These are phyloP conservation scores for Bugulina stolonifera DNA, from an alignment of 2,888 invertebrate species.

Conservation along the genomic window DNA sequence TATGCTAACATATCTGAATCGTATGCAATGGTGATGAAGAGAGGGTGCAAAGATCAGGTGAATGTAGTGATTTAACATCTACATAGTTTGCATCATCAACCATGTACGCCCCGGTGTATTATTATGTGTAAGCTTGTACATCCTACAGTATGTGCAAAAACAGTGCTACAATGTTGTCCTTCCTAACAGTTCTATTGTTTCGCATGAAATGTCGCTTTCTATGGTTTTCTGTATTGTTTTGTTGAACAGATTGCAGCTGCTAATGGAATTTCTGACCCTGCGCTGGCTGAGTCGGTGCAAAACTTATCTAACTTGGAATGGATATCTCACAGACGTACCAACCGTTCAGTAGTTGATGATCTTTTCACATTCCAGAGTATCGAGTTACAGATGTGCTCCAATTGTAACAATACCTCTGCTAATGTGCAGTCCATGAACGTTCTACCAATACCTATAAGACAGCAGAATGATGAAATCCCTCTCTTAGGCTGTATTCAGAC, in stretches of 20 bases:
- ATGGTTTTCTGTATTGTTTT: too few species aligned
- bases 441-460: slow-evolving; percentile 43
- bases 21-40: slow-evolving; percentile 1
- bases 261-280: slow-evolving; percentile 41
- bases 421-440: slow-evolving; percentile 46
- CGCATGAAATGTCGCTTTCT: too few species aligned
- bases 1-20: slow-evolving; percentile 22
- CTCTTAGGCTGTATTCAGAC: slow-evolving; percentile 46
- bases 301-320: slow-evolving; percentile 49
- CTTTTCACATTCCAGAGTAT: slow-evolving; percentile 48
- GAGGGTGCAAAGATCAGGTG: slow-evolving; percentile 17
- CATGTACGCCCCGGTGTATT: too few species aligned
- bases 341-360: slow-evolving; percentile 43
- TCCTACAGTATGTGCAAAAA: too few species aligned
- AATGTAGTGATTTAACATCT: too few species aligned
- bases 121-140: too few species aligned
- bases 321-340: slow-evolving; percentile 47
- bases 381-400: slow-evolving; percentile 42
- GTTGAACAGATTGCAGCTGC: slow-evolving; percentile 43
- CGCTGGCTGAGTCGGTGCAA: slow-evolving; percentile 49
- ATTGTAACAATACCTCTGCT: slow-evolving; percentile 43
- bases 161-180: too few species aligned
- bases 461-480: slow-evolving; percentile 32
- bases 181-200: too few species aligned
- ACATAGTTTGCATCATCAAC: too few species aligned